Conservation (phyloP, 2,113 vertebrate genomes). For the Oxyura jamaicensis region DNA sequence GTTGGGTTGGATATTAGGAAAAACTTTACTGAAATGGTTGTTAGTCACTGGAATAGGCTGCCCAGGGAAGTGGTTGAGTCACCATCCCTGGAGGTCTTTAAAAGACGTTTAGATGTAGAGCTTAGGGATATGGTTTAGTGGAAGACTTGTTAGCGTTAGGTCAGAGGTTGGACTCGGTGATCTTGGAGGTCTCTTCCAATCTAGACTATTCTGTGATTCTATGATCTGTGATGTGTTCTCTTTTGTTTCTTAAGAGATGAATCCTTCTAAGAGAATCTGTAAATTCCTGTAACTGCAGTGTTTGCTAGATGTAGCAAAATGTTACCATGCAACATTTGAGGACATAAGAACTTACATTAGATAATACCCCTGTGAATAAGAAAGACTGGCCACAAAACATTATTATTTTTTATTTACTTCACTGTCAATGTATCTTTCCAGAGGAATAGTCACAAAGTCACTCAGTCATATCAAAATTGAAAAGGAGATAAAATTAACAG, state of each 20-base stretch:
- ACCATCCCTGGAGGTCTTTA: too few relatives aligned
- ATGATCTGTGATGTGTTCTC: not conserved
- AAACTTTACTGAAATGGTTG: too few relatives aligned
- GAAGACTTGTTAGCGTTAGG: too few relatives aligned
- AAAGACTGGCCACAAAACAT: not conserved
- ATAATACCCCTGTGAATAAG: not conserved
- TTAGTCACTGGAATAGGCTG: too few relatives aligned
- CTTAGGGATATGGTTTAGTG: too few relatives aligned
- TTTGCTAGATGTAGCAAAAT: not conserved
- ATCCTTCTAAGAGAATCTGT: not conserved
- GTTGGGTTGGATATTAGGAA: too few relatives aligned
- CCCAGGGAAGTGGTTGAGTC: too few relatives aligned
- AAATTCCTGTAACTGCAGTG: not conserved
- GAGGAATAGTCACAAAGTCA: not conserved
- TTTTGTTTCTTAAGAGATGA: not conserved
- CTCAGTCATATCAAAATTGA: not conserved
- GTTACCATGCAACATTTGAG: not conserved
- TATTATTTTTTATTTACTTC: not conserved
- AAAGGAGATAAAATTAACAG: not conserved
- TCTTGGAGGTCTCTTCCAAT: too few relatives aligned
- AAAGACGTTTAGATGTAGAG: too few relatives aligned
- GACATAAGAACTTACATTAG: not conserved
- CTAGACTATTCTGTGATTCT: too few relatives aligned
- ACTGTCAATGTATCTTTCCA: not conserved
- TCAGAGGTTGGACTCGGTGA: too few relatives aligned